Evolutionary conservation across 2,113 vertebrate genomes (phyloP).

Genomic region (Neopipo cinnamomea): DNA sequence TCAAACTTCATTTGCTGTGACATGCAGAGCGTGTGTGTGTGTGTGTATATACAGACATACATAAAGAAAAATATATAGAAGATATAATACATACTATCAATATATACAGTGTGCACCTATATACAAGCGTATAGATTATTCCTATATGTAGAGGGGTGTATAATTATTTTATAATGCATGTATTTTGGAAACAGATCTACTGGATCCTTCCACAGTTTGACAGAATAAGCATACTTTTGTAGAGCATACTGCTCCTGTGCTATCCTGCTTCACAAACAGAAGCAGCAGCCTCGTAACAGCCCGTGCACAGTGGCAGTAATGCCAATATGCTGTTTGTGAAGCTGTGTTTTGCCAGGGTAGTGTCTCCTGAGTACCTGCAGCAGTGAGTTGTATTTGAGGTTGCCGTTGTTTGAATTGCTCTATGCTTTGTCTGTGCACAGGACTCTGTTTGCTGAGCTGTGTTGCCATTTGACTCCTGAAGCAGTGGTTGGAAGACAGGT

Average conservation of each 20-base stretch:
- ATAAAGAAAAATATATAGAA: background rate
- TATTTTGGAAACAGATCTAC: background rate
- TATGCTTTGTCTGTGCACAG: background rate
- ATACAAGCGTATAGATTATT: background rate
- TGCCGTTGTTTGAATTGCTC: background rate
- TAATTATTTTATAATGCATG: background rate
- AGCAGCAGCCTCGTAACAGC: background rate
- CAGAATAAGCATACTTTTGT: background rate
- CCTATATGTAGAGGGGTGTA: background rate
- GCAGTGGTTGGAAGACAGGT: background rate
- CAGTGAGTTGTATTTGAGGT: background rate
- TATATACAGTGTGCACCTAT: background rate
- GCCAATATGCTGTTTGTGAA: background rate
- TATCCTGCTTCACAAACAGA: background rate
- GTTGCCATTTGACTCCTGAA: background rate
- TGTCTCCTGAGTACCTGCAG: background rate
- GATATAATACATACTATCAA: background rate
- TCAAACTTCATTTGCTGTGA: background rate
- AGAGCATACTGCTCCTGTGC: background rate
- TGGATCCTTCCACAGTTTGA: background rate
- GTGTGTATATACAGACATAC: rapidly evolving
- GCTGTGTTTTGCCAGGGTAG: background rate
- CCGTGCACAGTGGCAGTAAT: background rate
- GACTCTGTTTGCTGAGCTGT: background rate
- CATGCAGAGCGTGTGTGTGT: background rate